Evolutionary conservation across 2,113 vertebrate species (phyloP).

Genomic region (Pagrus major): DNA sequence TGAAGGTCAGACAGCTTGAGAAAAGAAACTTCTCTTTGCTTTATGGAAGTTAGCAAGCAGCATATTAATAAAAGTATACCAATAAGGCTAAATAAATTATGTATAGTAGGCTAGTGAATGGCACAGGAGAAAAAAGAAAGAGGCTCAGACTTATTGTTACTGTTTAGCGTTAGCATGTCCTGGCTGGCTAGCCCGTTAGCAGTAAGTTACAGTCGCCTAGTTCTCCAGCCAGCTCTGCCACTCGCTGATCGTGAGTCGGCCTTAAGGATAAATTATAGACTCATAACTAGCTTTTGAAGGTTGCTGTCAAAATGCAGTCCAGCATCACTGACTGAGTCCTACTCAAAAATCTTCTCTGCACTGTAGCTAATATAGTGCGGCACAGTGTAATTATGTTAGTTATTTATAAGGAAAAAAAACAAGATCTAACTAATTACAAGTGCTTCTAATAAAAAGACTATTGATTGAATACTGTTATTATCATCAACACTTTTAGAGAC

Average conservation of each 20-base stretch:
- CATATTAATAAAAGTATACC: not conserved
- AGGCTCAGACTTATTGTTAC: not conserved
- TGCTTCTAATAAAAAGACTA: not conserved
- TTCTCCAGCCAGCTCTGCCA: too few species aligned
- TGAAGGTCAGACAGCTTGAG: too few species aligned
- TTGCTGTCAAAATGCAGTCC: not conserved
- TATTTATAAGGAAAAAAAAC: conserved; percentile 5
- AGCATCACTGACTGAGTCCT: not conserved
- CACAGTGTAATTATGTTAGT: not conserved
- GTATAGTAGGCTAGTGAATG: not conserved
- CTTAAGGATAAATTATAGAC: not conserved
- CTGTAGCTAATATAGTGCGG: not conserved
- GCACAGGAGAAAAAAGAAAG: not conserved
- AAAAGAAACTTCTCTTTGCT: too few species aligned
- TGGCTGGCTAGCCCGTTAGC: not conserved
- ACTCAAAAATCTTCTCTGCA: not conserved
- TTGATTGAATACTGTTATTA: conserved; percentile 29
- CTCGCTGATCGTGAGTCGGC: not conserved
- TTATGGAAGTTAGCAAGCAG: too few species aligned
- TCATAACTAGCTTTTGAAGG: not conserved
- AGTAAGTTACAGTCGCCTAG: too few species aligned
- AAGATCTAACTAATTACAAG: not conserved
- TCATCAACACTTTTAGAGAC: conserved; percentile 1
- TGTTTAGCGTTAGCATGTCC: not conserved
- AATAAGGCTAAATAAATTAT: not conserved